Evolutionary conservation across 2,797 vertebrate genomes (phyloP).

Genomic region (Sebastes reedi): DNA sequence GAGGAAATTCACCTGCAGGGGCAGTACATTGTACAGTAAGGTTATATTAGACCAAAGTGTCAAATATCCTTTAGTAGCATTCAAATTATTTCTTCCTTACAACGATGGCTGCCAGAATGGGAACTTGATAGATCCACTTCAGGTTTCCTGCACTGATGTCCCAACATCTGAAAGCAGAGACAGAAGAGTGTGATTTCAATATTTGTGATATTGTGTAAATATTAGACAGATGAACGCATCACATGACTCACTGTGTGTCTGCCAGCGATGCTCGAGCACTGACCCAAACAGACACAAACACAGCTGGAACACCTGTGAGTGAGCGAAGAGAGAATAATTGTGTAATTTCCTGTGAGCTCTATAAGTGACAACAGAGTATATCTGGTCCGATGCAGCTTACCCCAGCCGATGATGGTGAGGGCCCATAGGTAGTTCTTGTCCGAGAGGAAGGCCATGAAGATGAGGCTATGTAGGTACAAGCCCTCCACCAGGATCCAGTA

Average conservation of each 20-base stretch:
- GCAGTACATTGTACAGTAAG: neutral
- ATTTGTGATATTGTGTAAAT: neutral
- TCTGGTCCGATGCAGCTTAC: slow-evolving; percentile 68
- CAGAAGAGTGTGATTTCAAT: too few species aligned
- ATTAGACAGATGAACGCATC: neutral
- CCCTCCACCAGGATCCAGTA: slow-evolving; percentile 97
- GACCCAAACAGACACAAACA: slow-evolving; percentile 93
- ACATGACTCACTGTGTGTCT: slow-evolving; percentile 89
- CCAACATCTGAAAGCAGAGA: slow-evolving; percentile 81
- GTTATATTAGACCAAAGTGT: neutral
- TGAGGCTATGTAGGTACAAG: slow-evolving; percentile 92
- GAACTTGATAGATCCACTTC: slow-evolving; percentile 90
- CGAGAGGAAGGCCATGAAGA: slow-evolving; percentile 95
- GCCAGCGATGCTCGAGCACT: slow-evolving; percentile 90
- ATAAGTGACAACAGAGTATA: neutral
- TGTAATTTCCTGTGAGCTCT: neutral
- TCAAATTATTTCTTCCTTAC: slow-evolving; percentile 66
- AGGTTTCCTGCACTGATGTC: slow-evolving; percentile 88
- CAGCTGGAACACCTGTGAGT: slow-evolving; percentile 86
- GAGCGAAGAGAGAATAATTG: neutral
- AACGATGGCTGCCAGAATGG: slow-evolving; percentile 86
- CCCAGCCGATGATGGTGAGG: slow-evolving; percentile 92
- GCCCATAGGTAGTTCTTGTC: slow-evolving; percentile 92
- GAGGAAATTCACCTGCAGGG: slow-evolving; percentile 86
- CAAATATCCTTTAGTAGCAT: neutral